Evolutionary conservation across 37 sponge, comb jelly and placozoan species (phyloP).

Genomic region (Cliona cf. orientalis): DNA sequence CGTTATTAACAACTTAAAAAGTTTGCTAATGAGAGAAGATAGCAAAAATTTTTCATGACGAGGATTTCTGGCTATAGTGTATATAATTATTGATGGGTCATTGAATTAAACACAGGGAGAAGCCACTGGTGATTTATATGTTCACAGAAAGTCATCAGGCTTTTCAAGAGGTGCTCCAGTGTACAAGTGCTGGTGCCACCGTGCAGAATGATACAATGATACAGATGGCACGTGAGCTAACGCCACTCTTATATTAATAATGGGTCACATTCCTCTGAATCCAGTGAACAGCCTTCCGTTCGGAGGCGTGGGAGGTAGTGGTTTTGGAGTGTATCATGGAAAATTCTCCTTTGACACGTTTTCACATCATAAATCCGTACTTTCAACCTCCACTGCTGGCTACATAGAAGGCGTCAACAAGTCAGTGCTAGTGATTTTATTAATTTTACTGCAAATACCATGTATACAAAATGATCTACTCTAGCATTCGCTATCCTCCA

Average conservation of each 20-base stretch:
- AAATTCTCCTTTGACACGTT: conserved; percentile 87
- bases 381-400: conserved; percentile 26
- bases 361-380: conserved; percentile 78
- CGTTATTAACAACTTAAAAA: neutral
- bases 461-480: neutral
- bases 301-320: conserved; percentile 96
- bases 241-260: neutral
- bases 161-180: conserved; percentile 33
- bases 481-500: conserved; percentile 31
- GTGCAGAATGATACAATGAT: conserved; percentile 71
- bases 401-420: conserved; percentile 54
- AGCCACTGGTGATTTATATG: conserved; percentile 79
- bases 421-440: conserved; percentile 4
- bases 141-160: conserved; percentile 72
- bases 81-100: no score
- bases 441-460: neutral
- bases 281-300: conserved; percentile 80
- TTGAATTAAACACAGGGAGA: conserved; percentile 55
- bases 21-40: no score
- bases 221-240: conserved; percentile 59
- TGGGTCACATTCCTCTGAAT: neutral
- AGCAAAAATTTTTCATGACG: no score
- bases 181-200: conserved; percentile 60
- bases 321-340: conserved; percentile 93
- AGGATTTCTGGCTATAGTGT: no score